Percentiles rank a stretch among this genome's conserved stretches.
phyloP scores from a whole-genome alignment of 1,140 invertebrate species.

The Zeugodacus cucurbitae region DNA sequence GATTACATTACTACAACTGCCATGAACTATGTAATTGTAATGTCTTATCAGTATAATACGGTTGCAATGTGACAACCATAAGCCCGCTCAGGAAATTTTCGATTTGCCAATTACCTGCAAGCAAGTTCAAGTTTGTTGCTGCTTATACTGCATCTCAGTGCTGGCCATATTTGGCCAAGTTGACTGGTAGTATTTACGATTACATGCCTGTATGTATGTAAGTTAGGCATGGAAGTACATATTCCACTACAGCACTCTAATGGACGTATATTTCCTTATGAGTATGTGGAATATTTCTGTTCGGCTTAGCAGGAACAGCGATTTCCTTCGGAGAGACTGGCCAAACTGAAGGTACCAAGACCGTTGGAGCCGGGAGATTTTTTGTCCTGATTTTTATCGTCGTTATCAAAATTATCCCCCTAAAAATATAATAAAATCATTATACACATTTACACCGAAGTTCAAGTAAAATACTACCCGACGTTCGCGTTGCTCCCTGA shows the following conservation, averaged over 20 bases:
- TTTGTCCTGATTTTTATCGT: conserved; percentile 61
- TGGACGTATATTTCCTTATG: conserved; percentile 26
- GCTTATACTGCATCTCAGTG: not conserved
- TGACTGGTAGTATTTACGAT: not conserved
- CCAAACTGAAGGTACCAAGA: conserved; percentile 63
- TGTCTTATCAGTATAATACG: not conserved
- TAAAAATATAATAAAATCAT: conserved; percentile 43
- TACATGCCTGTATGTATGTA: not conserved
- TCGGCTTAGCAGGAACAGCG: conserved; percentile 62
- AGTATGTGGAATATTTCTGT: conserved; percentile 36
- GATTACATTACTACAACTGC: too few relatives aligned
- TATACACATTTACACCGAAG: too few relatives aligned
- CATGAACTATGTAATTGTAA: too few relatives aligned
- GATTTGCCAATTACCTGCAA: not conserved
- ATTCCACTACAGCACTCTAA: conserved; percentile 16
- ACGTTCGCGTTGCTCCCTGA: conserved; percentile 80
- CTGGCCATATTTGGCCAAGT: not conserved
- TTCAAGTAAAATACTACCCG: conserved; percentile 69
- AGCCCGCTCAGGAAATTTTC: not conserved
- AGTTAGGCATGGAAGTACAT: not conserved
- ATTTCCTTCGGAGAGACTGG: conserved; percentile 61
- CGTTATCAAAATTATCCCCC: conserved; percentile 65
- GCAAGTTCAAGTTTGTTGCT: not conserved
- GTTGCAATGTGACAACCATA: not conserved
- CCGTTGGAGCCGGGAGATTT: conserved; percentile 65